Evolutionary conservation across 2,113 vertebrate species (phyloP).

Genomic region (Hoplias malabaricus): DNA sequence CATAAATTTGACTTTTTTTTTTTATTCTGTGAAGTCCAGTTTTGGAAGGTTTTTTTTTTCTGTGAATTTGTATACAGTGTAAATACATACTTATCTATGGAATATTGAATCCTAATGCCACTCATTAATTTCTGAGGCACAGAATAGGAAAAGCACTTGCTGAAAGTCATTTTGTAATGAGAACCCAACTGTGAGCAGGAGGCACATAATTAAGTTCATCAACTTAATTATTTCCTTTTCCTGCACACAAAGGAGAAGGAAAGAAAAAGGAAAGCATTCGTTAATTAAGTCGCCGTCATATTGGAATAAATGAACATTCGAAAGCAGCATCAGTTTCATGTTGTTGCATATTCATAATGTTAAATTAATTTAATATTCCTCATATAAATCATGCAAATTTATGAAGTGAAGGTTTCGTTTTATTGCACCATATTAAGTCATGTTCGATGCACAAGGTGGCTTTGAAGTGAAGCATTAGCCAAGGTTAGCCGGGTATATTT

Average conservation of each 20-base stretch:
- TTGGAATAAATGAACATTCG: conserved; percentile 60
- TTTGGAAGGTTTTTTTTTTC: too few relatives aligned
- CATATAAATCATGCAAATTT: conserved; percentile 70
- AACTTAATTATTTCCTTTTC: conserved; percentile 63
- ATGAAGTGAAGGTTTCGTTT: conserved; percentile 73
- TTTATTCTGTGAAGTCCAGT: too few relatives aligned
- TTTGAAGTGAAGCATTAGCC: conserved; percentile 56
- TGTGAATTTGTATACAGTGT: too few relatives aligned
- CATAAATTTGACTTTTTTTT: too few relatives aligned
- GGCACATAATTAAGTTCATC: conserved; percentile 65
- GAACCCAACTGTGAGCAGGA: conserved; percentile 38
- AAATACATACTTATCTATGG: too few relatives aligned
- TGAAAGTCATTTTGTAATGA: conserved; percentile 32
- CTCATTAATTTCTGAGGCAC: conserved; percentile 14
- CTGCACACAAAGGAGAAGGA: conserved; percentile 57
- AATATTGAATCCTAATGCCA: background rate
- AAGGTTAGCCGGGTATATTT: conserved; percentile 60
- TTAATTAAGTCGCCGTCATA: conserved; percentile 62
- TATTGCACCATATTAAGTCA: conserved; percentile 71
- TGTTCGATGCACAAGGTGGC: conserved; percentile 68
- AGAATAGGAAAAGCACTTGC: background rate
- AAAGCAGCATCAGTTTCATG: conserved; percentile 56
- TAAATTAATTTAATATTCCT: conserved; percentile 58
- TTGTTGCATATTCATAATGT: conserved; percentile 71
- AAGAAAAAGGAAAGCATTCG: conserved; percentile 60